Evolutionary conservation across 2,888 invertebrate species (phyloP), one percentile per base, ranked within the genome.

Genomic region (Erebia epiphron): DNA sequence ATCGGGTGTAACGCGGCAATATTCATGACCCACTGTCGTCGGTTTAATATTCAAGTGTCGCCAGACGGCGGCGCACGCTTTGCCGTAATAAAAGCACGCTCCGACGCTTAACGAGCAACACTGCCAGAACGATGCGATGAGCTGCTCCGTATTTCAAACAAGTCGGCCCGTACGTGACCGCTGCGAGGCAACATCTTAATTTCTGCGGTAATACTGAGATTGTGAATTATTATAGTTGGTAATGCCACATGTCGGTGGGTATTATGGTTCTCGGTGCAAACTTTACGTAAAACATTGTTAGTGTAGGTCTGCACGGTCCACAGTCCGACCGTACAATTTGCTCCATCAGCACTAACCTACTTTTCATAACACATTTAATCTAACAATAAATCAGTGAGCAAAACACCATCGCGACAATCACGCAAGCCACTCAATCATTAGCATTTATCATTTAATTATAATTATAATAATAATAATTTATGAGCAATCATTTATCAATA

Each of bases 81-180:
- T 85, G 82, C 79, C 86, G 89, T 92, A 91, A 92, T 92, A 92
- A 92, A 92, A 92, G 91, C 92, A 92, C 92, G 92, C 91, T 89
- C 86, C 86, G 80, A 83, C 90, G 92, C 90, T 91, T 92, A 92
- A 92, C 92, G 90, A 92, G 88, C 87, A 84, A 83, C 86, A 84
- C 88, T 89, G 90, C 87, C 85, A 83, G 87, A 84, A 88, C 90
- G 90, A 91, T 90, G 92, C 90, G 90, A 91, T 90, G 92, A 92
- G 90, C 87, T 88, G 86, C 90, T 90, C 88, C 91, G 90, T 91
- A 91, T 91, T 92, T 90, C 92, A 90, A 91, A 92, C 90, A 90
- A 90, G 91, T 84, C 86, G 85, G 84, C 86, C 82, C 79, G 85
- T 84, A 92, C 92, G 92, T 92, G 92, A 90, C 90, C 89, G 85